Conservation (phyloP, 2,797 vertebrate species). For the Coendou prehensilis region DNA sequence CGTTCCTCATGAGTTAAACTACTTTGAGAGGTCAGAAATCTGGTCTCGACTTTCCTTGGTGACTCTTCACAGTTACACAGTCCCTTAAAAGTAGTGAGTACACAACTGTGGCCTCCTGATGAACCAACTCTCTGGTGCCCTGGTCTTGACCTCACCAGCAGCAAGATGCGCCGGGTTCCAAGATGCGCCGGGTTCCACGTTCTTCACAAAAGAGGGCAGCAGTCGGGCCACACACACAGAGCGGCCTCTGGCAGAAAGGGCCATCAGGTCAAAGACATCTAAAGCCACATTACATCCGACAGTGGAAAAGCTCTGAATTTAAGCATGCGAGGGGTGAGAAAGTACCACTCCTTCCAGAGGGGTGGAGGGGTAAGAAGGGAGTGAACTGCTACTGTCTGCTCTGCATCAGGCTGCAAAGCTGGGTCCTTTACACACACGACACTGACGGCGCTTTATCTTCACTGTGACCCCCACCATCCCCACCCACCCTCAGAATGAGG, state of each 20-base stretch:
- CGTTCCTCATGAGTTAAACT: background rate
- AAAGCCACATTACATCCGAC: background rate
- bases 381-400: background rate
- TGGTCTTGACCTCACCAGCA: background rate
- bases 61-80: background rate
- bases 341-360: background rate
- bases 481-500: background rate
- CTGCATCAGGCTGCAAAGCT: background rate
- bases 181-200: background rate
- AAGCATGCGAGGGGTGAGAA: background rate
- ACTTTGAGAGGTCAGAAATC: conserved; percentile 21
- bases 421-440: background rate
- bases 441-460: background rate
- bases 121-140: background rate
- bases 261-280: background rate
- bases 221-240: background rate
- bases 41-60: background rate
- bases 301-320: conserved; percentile 6
- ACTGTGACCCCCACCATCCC: background rate
- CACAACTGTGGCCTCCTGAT: background rate
- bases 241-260: background rate
- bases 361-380: background rate
- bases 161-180: background rate
- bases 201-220: background rate
- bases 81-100: background rate